phyloP scores from a whole-genome alignment of 2,113 vertebrate genomes.

The Lepus timidus region DNA sequence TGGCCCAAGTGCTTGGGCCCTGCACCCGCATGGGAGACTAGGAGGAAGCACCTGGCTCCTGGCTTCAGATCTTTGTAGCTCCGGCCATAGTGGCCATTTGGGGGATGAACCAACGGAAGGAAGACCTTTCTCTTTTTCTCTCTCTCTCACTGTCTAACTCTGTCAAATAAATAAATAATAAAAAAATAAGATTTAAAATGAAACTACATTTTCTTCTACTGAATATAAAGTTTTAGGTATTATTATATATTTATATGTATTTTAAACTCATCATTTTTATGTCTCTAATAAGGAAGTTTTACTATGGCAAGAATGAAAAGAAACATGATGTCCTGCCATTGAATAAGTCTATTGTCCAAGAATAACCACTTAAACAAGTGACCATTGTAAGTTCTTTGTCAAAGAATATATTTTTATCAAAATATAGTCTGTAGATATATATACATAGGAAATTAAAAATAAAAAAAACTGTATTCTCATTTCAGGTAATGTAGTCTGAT shows the following conservation, averaged over 20 bases:
- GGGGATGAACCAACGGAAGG: too few species aligned
- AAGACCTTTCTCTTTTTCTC: too few species aligned
- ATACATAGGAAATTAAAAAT: background rate
- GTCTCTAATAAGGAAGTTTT: background rate
- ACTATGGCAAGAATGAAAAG: background rate
- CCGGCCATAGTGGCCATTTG: too few species aligned
- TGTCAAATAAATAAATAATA: too few species aligned
- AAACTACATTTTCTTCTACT: background rate
- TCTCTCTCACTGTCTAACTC: too few species aligned
- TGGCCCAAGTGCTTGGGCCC: too few species aligned
- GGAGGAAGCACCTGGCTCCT: too few species aligned
- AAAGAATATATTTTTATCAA: constrained; percentile 7
- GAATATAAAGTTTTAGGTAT: background rate
- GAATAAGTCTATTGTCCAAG: background rate
- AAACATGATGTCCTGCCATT: background rate
- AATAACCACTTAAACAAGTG: background rate
- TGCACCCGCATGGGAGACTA: too few species aligned
- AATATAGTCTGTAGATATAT: constrained; percentile 1
- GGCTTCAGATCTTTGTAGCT: too few species aligned
- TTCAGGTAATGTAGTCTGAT: background rate
- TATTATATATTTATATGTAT: background rate
- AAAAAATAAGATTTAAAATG: background rate
- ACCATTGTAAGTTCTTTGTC: background rate
- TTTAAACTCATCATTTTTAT: background rate
- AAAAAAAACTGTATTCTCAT: background rate